Percentiles rank a stretch among this genome's conserved stretches.
phyloP scores from a whole-genome alignment of 1,140 invertebrate genomes.

The Cotesia vestalis region DNA sequence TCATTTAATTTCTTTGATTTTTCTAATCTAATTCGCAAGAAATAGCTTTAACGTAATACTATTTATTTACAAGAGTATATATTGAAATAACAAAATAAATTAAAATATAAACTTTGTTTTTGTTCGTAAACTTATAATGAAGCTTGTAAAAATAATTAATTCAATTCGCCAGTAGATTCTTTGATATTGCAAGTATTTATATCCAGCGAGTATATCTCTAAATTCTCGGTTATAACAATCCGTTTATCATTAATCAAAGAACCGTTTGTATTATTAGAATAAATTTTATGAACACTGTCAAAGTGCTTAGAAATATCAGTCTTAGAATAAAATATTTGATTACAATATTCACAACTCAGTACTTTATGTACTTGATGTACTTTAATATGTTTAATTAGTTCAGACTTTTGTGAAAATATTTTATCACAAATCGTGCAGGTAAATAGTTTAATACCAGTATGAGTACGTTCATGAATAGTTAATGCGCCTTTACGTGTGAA shows the following conservation, averaged over 20 bases:
- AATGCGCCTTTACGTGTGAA: constrained; percentile 60
- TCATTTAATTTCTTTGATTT: too few species aligned
- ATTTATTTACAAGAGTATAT: too few species aligned
- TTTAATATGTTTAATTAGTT: constrained; percentile 59
- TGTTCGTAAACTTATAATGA: background rate
- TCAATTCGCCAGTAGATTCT: background rate
- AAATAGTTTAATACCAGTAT: constrained; percentile 73
- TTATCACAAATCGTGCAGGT: constrained; percentile 53
- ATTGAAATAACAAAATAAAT: background rate
- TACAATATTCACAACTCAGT: constrained; percentile 38
- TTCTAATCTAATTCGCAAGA: too few species aligned
- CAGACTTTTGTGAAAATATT: constrained; percentile 60
- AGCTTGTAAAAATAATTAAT: background rate
- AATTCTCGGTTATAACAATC: background rate
- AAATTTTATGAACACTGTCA: constrained; percentile 4
- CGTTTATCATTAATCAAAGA: background rate
- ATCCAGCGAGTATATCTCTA: constrained; percentile 9
- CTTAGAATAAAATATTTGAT: constrained; percentile 40
- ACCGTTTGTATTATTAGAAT: background rate
- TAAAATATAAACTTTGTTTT: background rate
- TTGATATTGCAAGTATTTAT: background rate
- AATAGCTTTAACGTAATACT: too few species aligned
- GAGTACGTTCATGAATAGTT: constrained; percentile 74
- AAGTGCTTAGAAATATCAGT: constrained; percentile 44
- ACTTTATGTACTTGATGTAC: constrained; percentile 47